A percentile compares a stretch with the other conserved stretches of the same genome.
Evolutionary conservation across 2,113 vertebrate species (phyloP).

Genomic region (Coryphaenoides rupestris): DNA sequence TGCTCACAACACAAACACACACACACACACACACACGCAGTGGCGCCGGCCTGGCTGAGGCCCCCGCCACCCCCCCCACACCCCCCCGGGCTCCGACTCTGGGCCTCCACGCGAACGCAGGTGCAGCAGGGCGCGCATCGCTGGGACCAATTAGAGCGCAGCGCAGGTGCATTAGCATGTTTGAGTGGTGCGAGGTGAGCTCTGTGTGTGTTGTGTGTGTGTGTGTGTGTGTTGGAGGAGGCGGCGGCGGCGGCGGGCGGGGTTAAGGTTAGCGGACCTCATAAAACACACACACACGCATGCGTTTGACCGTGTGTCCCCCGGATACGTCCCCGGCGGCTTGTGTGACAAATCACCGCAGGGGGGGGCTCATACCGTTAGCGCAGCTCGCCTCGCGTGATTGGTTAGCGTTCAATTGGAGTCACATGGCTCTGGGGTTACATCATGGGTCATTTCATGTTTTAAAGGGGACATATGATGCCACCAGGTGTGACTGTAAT

Average conservation of each 20-base stretch:
- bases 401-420: no score
- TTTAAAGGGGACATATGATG: no score
- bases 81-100: no score
- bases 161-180: constrained; percentile 74
- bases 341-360: constrained; percentile 58
- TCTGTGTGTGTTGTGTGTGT: constrained; percentile 13
- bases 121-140: constrained; percentile 66
- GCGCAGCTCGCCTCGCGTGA: not conserved
- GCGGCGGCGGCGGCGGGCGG: not conserved
- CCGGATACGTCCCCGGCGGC: constrained; percentile 32
- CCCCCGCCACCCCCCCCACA: constrained; percentile 64
- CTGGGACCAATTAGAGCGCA: constrained; percentile 74
- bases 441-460: no score
- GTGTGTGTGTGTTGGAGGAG: constrained; percentile 4
- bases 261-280: constrained; percentile 27
- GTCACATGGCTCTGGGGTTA: no score
- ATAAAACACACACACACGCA: constrained; percentile 38
- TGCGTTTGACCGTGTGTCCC: constrained; percentile 25
- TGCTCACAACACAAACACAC: no score
- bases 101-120: constrained; percentile 68
- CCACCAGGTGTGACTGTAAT: no score
- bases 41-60: constrained; percentile 60
- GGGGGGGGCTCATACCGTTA: constrained; percentile 6
- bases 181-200: constrained; percentile 55
- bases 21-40: constrained; percentile 27